A percentile compares a stretch with the other conserved stretches of the same genome.
Evolutionary conservation across 2,113 vertebrate genomes (phyloP).

Genomic region (Ginglymostoma cirratum): DNA sequence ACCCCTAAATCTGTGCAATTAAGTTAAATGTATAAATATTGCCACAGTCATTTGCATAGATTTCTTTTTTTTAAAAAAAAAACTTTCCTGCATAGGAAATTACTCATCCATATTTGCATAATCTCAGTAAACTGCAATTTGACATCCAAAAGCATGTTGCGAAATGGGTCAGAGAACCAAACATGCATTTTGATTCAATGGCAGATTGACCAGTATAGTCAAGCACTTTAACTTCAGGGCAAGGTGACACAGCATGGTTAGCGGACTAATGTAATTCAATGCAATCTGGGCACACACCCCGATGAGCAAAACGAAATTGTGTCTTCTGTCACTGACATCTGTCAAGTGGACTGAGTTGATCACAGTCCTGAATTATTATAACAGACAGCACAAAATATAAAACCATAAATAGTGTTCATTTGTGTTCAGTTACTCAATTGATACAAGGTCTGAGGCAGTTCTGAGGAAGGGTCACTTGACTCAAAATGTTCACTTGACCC

Average conservation of each 20-base stretch:
- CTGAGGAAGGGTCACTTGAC: too few species aligned
- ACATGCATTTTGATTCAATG: not conserved
- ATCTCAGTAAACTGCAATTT: not conserved
- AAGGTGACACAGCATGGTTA: conserved; percentile 12
- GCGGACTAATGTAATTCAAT: not conserved
- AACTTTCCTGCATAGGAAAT: too few species aligned
- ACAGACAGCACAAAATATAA: not conserved
- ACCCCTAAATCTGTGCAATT: not conserved
- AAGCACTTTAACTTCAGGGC: conserved; percentile 4
- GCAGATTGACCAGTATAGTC: conserved; percentile 21
- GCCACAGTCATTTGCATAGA: not conserved
- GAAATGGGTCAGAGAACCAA: conserved; percentile 1
- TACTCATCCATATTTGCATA: not conserved
- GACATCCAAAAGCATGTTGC: not conserved
- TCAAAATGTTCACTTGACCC: too few species aligned
- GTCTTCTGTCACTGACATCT: conserved; percentile 17
- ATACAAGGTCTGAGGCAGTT: not conserved
- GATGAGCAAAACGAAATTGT: conserved; percentile 11
- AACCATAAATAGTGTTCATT: too few species aligned
- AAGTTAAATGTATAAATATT: not conserved
- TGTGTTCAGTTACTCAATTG: not conserved
- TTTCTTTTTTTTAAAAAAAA: not conserved
- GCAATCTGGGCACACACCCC: conserved; percentile 21
- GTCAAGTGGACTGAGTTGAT: not conserved
- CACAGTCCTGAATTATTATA: not conserved